Evolutionary conservation across 2,113 vertebrate genomes (phyloP).

Genomic region (Corapipo altera): DNA sequence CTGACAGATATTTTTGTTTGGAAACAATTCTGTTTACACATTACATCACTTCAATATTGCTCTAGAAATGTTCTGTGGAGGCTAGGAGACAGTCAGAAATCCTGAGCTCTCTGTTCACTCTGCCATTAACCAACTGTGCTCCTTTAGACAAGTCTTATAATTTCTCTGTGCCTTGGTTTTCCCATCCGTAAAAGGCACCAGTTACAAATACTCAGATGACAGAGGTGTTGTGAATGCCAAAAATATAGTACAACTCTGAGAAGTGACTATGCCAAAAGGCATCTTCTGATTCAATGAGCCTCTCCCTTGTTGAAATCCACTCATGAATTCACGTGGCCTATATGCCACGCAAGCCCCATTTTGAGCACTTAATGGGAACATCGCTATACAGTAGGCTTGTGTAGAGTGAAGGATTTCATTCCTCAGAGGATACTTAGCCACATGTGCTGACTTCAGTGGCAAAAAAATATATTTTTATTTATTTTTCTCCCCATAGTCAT

Average conservation of each 20-base stretch:
- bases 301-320: slow-evolving; percentile 2
- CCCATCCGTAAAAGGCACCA: background rate
- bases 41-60: background rate
- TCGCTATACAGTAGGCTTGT: background rate
- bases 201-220: background rate
- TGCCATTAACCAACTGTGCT: background rate
- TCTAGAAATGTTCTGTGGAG: background rate
- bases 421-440: background rate
- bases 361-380: background rate
- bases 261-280: slow-evolving; percentile 49
- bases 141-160: background rate
- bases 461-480: slow-evolving; percentile 25
- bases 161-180: background rate
- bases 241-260: background rate
- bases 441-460: slow-evolving; percentile 6
- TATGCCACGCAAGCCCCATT: background rate
- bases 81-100: background rate
- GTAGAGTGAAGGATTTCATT: background rate
- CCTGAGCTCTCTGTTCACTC: background rate
- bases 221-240: background rate
- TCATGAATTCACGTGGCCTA: background rate
- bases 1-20: slow-evolving; percentile 19
- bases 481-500: background rate
- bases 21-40: slow-evolving; percentile 22
- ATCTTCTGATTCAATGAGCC: slow-evolving; percentile 3